Evolutionary conservation across 2,888 invertebrate species (phyloP).

Genomic region (Drosophila mulleri): DNA sequence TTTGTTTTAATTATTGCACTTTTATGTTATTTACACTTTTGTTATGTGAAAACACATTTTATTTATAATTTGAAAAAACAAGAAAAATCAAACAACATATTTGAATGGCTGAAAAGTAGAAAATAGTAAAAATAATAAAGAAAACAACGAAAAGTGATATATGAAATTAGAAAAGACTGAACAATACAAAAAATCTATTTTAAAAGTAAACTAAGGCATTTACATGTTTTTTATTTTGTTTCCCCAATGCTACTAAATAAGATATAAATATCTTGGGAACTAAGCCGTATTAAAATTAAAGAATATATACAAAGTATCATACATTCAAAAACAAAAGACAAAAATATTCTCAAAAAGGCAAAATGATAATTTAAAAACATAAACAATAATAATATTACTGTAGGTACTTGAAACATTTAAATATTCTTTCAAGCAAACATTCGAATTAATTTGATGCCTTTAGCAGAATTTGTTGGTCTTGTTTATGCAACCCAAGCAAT

Average conservation of each 20-base stretch:
- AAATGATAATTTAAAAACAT: background rate
- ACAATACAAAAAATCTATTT: conserved; percentile 23
- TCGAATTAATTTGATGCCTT: background rate
- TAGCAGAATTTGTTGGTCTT: conserved; percentile 27
- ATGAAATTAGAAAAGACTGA: conserved; percentile 51
- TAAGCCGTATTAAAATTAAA: conserved; percentile 14
- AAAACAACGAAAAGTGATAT: conserved; percentile 39
- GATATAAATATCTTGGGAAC: conserved; percentile 21
- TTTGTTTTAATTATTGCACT: conserved; percentile 71
- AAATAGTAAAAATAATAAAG: conserved; percentile 14
- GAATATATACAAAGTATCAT: conserved; percentile 1
- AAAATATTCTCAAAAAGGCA: conserved; percentile 9
- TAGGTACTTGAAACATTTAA: background rate
- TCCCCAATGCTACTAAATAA: conserved; percentile 20
- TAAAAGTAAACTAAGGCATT: conserved; percentile 6
- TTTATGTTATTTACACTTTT: conserved; percentile 73
- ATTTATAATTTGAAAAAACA: conserved; percentile 59
- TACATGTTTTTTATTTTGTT: conserved; percentile 7
- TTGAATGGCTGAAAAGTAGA: conserved; percentile 19
- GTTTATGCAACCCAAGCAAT: conserved; percentile 19
- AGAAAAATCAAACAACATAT: conserved; percentile 12
- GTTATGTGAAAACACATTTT: conserved; percentile 64
- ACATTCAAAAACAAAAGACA: conserved; percentile 16
- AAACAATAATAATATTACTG: background rate
- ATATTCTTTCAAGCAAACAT: background rate